Evolutionary conservation across 2,113 vertebrate species (phyloP).

Genomic region (Bubo bubo): DNA sequence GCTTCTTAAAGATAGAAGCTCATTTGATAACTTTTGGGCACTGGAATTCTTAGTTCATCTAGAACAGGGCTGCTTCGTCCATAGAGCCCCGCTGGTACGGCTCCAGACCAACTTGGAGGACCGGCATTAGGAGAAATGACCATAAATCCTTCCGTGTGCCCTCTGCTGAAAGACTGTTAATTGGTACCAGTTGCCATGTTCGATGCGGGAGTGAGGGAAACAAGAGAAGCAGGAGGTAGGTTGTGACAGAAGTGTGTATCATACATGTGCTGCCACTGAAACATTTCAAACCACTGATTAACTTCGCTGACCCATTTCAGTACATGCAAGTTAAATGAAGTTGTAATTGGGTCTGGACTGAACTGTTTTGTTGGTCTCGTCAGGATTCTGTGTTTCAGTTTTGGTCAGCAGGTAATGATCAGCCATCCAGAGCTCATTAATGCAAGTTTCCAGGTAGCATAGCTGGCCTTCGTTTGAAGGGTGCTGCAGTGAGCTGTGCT

Average conservation of each 20-base stretch:
- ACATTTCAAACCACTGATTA: background rate
- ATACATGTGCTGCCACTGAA: background rate
- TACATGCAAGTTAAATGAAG: background rate
- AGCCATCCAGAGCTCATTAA: background rate
- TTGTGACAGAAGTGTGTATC: background rate
- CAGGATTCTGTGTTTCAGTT: background rate
- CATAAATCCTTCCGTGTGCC: background rate
- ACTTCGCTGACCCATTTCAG: background rate
- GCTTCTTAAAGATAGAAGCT: constrained; percentile 27
- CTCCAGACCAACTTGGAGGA: background rate
- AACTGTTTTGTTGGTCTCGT: background rate
- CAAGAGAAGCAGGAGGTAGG: background rate
- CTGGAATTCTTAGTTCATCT: constrained; percentile 1
- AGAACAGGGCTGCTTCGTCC: background rate
- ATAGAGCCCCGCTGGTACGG: background rate
- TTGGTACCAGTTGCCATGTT: background rate
- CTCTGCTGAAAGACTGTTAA: background rate
- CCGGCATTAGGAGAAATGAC: background rate
- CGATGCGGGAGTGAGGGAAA: background rate
- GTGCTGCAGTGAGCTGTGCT: background rate
- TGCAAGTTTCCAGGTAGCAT: fast-evolving
- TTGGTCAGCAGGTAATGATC: background rate
- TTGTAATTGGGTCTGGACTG: background rate
- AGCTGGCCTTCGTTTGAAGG: background rate
- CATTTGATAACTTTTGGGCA: background rate